Conservation (phyloP, 2,888 invertebrate genomes). For the Xiphydria camelus region DNA sequence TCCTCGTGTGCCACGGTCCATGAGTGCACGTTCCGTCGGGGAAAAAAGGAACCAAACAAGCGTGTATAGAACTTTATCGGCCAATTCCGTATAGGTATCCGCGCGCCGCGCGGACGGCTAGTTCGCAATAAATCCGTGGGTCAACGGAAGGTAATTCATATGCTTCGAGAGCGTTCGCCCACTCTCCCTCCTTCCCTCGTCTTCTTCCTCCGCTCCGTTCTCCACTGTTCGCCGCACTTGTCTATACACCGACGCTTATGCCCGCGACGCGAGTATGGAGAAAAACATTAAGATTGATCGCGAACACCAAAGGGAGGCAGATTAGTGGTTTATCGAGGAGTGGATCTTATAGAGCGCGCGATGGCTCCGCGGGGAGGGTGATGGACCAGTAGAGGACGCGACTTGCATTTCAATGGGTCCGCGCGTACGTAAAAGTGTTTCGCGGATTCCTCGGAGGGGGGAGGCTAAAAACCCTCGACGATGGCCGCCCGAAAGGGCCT, state of each 20-base stretch:
- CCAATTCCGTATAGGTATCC: too few species aligned
- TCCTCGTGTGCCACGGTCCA: too few species aligned
- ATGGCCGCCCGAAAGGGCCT: slow-evolving; percentile 39
- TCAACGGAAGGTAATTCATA: slow-evolving; percentile 18
- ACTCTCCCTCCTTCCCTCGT: slow-evolving; percentile 1
- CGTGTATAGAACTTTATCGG: too few species aligned
- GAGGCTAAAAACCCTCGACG: slow-evolving; percentile 49
- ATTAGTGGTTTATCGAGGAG: slow-evolving; percentile 42
- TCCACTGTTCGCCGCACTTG: neutral
- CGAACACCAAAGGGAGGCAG: slow-evolving; percentile 28
- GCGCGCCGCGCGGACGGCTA: too few species aligned
- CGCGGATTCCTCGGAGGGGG: slow-evolving; percentile 41
- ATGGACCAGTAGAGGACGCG: slow-evolving; percentile 37
- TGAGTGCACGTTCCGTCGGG: too few species aligned
- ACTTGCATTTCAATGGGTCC: slow-evolving; percentile 50
- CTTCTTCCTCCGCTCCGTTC: slow-evolving; percentile 6
- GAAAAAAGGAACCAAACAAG: too few species aligned
- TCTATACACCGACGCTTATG: slow-evolving; percentile 1
- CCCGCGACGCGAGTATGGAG: slow-evolving; percentile 7
- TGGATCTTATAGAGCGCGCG: slow-evolving; percentile 24
- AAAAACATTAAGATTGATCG: slow-evolving; percentile 35
- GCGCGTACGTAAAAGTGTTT: slow-evolving; percentile 50
- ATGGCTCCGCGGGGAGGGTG: slow-evolving; percentile 1
- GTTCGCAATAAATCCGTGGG: too few species aligned
- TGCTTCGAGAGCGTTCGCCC: slow-evolving; percentile 11